Evolutionary conservation across 2,797 vertebrate genomes (phyloP).

Genomic region (Tarsius wallacei): DNA sequence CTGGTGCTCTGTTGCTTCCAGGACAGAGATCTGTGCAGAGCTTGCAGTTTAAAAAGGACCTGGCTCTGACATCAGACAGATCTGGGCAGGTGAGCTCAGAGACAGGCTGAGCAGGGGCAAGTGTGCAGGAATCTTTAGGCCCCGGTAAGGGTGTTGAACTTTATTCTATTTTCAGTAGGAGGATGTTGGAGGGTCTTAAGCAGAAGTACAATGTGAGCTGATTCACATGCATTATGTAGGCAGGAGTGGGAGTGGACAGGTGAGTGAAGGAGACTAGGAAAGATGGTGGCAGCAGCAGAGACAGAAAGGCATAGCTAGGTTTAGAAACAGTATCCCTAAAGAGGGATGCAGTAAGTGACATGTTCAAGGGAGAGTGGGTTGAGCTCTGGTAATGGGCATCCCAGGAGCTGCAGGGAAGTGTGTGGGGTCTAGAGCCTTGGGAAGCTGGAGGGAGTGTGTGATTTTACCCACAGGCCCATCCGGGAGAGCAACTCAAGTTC

Average conservation of each 20-base stretch:
- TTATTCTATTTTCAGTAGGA: background rate
- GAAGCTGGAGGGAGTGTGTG: accelerated
- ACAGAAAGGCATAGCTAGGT: slow-evolving; percentile 59
- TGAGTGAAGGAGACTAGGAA: background rate
- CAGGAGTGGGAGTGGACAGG: background rate
- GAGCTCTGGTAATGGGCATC: background rate
- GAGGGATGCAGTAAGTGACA: background rate
- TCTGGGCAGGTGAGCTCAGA: background rate
- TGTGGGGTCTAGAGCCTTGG: accelerated
- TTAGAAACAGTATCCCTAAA: background rate
- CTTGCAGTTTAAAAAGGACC: background rate
- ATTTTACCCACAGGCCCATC: background rate
- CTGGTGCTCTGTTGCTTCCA: background rate
- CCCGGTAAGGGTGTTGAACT: accelerated
- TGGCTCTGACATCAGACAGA: slow-evolving; percentile 51
- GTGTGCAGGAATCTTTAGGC: accelerated
- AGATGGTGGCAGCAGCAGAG: background rate
- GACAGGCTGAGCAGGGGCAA: background rate
- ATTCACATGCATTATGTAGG: accelerated
- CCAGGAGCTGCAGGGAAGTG: background rate
- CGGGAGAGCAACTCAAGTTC: background rate
- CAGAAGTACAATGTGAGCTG: background rate
- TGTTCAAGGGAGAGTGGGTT: accelerated
- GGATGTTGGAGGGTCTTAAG: background rate
- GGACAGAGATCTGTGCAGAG: background rate